These are phyloP conservation scores for Idris sp. DNA, from an alignment of 1,140 invertebrate species.

Conservation along the genomic window DNA sequence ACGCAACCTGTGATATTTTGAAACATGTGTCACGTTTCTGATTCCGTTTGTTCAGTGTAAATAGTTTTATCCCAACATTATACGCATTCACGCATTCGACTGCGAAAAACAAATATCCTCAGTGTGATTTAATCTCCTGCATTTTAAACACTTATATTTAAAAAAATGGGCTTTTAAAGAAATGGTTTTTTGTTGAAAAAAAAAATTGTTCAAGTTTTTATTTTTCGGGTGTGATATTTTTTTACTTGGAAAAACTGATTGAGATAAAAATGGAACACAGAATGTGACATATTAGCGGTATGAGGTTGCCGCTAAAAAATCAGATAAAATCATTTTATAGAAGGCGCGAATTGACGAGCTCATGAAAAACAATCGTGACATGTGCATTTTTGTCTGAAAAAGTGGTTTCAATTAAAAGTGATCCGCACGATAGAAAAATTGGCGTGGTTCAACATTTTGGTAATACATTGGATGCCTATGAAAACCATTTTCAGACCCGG, in stretches of 20 bases:
- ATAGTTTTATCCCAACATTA: slow-evolving; percentile 9
- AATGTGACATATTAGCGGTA: neutral
- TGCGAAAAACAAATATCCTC: slow-evolving; percentile 1
- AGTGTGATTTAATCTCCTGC: slow-evolving; percentile 7
- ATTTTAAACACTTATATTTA: slow-evolving; percentile 4
- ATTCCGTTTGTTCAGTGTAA: slow-evolving; percentile 1
- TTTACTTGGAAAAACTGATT: no score
- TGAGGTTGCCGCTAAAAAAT: neutral
- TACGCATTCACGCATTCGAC: neutral
- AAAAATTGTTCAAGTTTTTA: no score
- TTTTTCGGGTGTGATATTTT: no score
- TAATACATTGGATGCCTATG: neutral
- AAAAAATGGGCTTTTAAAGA: no score
- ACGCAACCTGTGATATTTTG: slow-evolving; percentile 6
- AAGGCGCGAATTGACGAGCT: neutral
- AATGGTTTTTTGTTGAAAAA: no score
- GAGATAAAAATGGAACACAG: no score
- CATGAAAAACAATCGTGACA: slow-evolving; percentile 9
- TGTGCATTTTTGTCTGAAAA: slow-evolving; percentile 11
- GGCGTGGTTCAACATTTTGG: neutral
- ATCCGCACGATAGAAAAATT: slow-evolving; percentile 3
- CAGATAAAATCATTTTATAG: no score
- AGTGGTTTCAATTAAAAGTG: slow-evolving; percentile 24
- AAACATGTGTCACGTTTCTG: slow-evolving; percentile 12
- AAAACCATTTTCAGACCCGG: slow-evolving; percentile 1